Base-by-base conservation (phyloP, 2,797 vertebrate species). In the Triplophysa yarkandensis region DNA sequence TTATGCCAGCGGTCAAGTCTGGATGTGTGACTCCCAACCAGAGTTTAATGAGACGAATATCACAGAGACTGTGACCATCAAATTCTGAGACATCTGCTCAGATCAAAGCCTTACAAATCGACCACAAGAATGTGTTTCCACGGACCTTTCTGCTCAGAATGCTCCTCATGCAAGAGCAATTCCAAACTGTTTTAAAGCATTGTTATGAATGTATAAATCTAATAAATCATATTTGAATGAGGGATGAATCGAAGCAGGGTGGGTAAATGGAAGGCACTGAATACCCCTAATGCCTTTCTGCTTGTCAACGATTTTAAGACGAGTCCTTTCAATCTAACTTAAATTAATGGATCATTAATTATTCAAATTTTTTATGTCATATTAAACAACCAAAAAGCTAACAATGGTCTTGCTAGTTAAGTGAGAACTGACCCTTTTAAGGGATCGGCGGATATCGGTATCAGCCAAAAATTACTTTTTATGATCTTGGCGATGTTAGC, bases 141-240 rank as follows among this genome's bases (percentile, higher is more conserved):
- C 76, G 82, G 5, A 76, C 32, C 30, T 28, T 83, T 80, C 76
- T 84, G 63, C 77, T 87, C 83, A 74, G 83, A 77, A 86, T 87
- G 81, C 81, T 5, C 13, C 67, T 65, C 73, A 54, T 54, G 65
- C 73, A 28, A 43, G 71, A 32, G 60, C 78, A 84, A 86, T 81
- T 86, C 77, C 60, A 84, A 79, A 69, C 69, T 82, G 84, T 63
- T 78, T 61, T 80, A 27, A 77, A 78, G 80, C n/a, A 32, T 68
- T 75, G 77, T 43, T 74, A 9, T 55, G 28, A 55, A 63, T 69
- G 86, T 80, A 71, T 76, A 84, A 84, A 86, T 82, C 80, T 64
- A 27, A 86, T 87, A 84, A 84, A 28, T 77, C 80, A 77, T 72
- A 60, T 72, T 68, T 78, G 80, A 87, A 85, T 82, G 80, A 79